Base-by-base conservation (phyloP, 2,113 vertebrate genomes). In the Furnarius figulus region DNA sequence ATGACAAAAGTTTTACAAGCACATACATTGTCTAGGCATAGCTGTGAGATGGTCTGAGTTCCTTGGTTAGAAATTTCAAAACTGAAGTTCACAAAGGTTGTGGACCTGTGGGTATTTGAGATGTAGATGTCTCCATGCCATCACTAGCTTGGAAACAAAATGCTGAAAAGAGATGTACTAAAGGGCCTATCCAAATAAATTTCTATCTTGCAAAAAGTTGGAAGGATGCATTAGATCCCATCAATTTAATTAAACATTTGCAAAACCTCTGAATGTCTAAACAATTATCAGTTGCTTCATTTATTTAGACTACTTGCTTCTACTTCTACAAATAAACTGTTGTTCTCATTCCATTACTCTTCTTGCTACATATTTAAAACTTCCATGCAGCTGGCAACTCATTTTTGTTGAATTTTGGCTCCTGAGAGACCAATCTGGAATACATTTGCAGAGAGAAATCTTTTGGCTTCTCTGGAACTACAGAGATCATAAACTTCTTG, bases 281-380 rank as follows among this genome's bases (percentile, higher is more conserved):
- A 92, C 87, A 97, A 63, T 89, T 90, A 90, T 85, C 67, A 68
- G 82, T 94, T 91, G 76, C 86, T 97, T 92, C 76, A 95, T 96
- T 94, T 96, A 95, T 96, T 97, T 94, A 93, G 79, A 72, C 70
- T 89, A 39, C 58, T 88, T 89, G 59, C 53, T 95, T 94, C 35
- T 80, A 66, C n/a, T 96, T 85, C 59, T 90, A 68, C 86, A 97
- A 95, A 96, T 95, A 96, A 97, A 90, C 55, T 77, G 46, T 80
- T 92, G 49, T 58, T 35, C 33, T 93, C 39, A 91, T 93, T 96
- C 67, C 79, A 93, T 82, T 96, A 55, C 16, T 62, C 24, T 95
- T 95, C 59, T 80, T 58, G 59, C 77, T 90, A 77, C 46, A 90
- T 24, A 73, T 61, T 40, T 91, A 67, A 89, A 97, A 87, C 65